phyloP scores from a whole-genome alignment of 2,113 vertebrate species.

The Ctenodactylus gundi region DNA sequence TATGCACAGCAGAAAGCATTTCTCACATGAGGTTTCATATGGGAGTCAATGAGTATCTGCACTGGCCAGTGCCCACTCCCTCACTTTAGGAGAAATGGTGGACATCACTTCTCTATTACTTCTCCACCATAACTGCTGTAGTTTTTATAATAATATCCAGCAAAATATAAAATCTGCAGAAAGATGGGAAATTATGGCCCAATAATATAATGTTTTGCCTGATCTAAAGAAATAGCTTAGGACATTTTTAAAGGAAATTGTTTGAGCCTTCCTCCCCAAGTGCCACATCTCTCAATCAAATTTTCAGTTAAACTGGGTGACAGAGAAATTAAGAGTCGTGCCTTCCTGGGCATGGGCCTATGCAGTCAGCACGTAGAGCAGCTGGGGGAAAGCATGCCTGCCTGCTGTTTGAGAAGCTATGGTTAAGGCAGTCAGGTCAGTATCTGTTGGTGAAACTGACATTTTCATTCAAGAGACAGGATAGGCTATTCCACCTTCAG shows the following conservation, averaged over 20 bases:
- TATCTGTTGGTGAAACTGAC: neutral
- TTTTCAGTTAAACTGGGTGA: neutral
- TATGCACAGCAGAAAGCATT: neutral
- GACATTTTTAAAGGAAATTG: neutral
- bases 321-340: neutral
- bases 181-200: neutral
- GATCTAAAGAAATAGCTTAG: neutral
- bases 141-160: neutral
- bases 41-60: neutral
- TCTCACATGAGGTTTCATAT: neutral
- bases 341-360: neutral
- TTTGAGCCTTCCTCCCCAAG: neutral
- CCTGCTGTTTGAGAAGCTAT: neutral
- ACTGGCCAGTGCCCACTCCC: neutral
- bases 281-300: neutral
- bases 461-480: neutral
- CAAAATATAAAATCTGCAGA: neutral
- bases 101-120: conserved; percentile 23
- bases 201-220: neutral
- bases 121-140: neutral
- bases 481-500: neutral
- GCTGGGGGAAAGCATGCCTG: neutral
- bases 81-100: neutral
- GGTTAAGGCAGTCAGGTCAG: neutral
- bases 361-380: neutral